A percentile compares a stretch with the other conserved stretches of the same genome.
Evolutionary conservation across 2,797 vertebrate species (phyloP).

Genomic region (Hozukius guyotensis): DNA sequence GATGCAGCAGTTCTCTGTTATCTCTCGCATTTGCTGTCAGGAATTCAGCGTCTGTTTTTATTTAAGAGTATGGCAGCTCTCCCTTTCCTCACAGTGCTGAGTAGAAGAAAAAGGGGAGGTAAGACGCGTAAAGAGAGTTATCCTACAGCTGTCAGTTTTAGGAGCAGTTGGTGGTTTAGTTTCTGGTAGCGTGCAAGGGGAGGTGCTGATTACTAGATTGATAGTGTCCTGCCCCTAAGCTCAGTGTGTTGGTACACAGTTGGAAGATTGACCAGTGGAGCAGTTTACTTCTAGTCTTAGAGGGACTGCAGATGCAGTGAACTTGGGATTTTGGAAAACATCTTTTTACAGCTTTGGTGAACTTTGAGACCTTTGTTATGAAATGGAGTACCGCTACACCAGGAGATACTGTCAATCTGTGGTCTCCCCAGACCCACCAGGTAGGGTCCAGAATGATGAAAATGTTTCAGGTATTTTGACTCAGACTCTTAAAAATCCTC

Average conservation of each 20-base stretch:
- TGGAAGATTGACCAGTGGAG: slow-evolving; percentile 8
- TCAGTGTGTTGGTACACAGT: slow-evolving; percentile 12
- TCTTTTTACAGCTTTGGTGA: slow-evolving; percentile 2
- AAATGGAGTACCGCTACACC: slow-evolving; percentile 65
- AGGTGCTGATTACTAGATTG: slow-evolving; percentile 39
- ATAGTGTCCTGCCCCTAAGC: slow-evolving; percentile 2
- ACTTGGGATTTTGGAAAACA: slow-evolving; percentile 12
- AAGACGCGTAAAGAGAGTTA: background rate
- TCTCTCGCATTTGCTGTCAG: background rate
- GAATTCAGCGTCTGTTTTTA: background rate
- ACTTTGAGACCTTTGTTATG: slow-evolving; percentile 9
- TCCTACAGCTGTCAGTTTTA: slow-evolving; percentile 33
- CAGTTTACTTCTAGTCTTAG: slow-evolving; percentile 7
- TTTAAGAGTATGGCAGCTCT: background rate
- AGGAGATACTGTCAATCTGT: slow-evolving; percentile 35
- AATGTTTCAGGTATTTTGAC: background rate
- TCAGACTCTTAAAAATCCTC: background rate
- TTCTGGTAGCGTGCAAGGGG: slow-evolving; percentile 36
- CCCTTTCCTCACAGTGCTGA: background rate
- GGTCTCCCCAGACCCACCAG: slow-evolving; percentile 42
- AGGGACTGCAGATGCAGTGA: background rate
- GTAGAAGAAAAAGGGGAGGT: background rate
- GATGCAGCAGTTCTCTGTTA: background rate
- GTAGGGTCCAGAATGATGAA: slow-evolving; percentile 45
- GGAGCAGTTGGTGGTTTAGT: slow-evolving; percentile 25